Conservation (phyloP, 2,888 invertebrate species). For the Caenorhabditis panamensis region DNA sequence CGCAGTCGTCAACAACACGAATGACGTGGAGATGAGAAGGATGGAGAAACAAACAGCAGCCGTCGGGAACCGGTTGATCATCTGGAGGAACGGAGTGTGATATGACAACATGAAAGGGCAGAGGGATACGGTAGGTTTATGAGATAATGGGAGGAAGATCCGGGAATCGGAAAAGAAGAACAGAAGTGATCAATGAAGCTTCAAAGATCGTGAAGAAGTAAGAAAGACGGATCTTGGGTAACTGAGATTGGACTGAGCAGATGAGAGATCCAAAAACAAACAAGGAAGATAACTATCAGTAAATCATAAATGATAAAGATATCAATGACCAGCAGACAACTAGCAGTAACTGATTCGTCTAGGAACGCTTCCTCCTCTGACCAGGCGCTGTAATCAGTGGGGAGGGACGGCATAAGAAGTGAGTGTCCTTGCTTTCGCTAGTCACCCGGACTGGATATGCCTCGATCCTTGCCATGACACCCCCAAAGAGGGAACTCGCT, state of each 20-base stretch:
- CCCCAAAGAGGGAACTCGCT: constrained; percentile 21
- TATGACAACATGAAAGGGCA: neutral
- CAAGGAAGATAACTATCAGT: too few relatives aligned
- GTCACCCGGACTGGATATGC: constrained; percentile 33
- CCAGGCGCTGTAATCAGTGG: constrained; percentile 22
- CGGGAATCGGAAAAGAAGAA: neutral
- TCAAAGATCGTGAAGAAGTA: too few relatives aligned
- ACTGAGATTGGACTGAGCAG: too few relatives aligned
- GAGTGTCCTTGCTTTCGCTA: constrained; percentile 37
- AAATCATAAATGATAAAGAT: too few relatives aligned
- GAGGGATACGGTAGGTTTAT: neutral
- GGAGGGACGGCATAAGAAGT: constrained; percentile 16
- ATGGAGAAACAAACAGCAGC: constrained; percentile 28
- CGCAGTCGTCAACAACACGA: constrained; percentile 1
- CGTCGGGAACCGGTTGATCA: constrained; percentile 49
- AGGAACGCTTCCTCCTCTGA: constrained; percentile 21
- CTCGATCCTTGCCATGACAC: constrained; percentile 25
- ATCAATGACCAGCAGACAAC: neutral
- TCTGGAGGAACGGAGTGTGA: constrained; percentile 28
- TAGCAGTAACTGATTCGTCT: neutral
- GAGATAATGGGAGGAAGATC: neutral
- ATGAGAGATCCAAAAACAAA: too few relatives aligned
- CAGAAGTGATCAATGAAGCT: too few relatives aligned
- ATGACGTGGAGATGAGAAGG: constrained; percentile 39
- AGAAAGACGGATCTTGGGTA: too few relatives aligned